Evolutionary conservation across 2,797 vertebrate genomes (phyloP), one percentile per base, ranked within the genome.

Genomic region (Hyperoplus lanceolatus): DNA sequence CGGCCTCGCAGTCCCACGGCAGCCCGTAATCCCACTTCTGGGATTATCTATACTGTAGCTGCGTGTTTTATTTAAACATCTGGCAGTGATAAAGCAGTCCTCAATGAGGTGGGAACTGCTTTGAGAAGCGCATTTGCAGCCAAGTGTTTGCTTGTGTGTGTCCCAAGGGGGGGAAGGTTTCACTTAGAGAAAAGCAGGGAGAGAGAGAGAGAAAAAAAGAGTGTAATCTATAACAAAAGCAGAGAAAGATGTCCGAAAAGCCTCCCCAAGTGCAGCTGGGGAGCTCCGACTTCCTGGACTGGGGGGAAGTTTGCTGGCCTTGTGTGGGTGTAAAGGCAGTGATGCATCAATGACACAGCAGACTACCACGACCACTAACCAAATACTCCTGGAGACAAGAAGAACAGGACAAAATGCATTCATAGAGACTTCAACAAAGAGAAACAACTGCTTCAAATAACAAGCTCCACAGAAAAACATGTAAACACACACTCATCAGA

Each of bases 41-140:
- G 87, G 90, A 92, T 92, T 89, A 93, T 93, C 88, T 89, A 89
- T 88, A 85, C 71, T 83, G 70, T 77, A 75, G 70, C 70, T 82
- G 70, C 81, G 66, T 89, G 92, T 94, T 94, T 93, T 76, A 89
- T 80, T 90, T 84, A 87, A 92, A 95, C 95, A 96, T 96, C 95
- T 96, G 95, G 94, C 81, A 94, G 73, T 77, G 85, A 92, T 94
- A 48, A 84, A 83, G 82, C 62, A 49, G 77, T 57, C 57, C 54
- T 65, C 12, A 18, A 83, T 82, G 86, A 91, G 90, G 91, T 89
- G 92, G 92, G 93, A 94, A 93, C 55, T 78, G 81, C 75, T 89
- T 90, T 85, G 63, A 54, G 73, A 87, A 86, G 73, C 49, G 48
- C 59, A 43, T 85, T 90, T 89, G 70, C 62, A 77, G 83, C 80